Percentiles rank a stretch among this genome's conserved stretches.
Evolutionary conservation across 2,888 invertebrate species (phyloP).

Genomic region (Gymnoscelis rufifasciata): DNA sequence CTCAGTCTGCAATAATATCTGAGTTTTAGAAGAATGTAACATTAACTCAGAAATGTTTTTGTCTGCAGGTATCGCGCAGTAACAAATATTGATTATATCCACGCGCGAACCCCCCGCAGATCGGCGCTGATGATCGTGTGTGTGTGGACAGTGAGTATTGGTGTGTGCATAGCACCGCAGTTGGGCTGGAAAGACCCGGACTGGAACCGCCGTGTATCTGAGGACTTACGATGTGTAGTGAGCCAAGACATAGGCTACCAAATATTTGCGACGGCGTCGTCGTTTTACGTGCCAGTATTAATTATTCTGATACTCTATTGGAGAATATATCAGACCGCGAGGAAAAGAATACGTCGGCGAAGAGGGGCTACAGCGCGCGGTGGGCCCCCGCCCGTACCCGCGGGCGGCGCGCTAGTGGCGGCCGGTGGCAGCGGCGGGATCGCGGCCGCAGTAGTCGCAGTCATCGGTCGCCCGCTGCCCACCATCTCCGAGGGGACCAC

Average conservation of each 20-base stretch:
- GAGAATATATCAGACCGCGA: conserved; percentile 93
- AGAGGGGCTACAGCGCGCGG: conserved; percentile 79
- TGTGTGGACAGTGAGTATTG: conserved; percentile 90
- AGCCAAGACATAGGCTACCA: conserved; percentile 92
- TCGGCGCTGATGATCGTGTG: conserved; percentile 89
- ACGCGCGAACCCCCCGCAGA: conserved; percentile 86
- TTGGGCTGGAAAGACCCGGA: conserved; percentile 88
- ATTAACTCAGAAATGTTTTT: conserved; percentile 16
- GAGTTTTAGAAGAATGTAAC: no score
- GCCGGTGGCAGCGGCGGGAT: conserved; percentile 85
- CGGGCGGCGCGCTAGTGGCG: conserved; percentile 81
- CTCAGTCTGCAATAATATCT: no score
- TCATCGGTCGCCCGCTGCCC: conserved; percentile 84
- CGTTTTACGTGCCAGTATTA: conserved; percentile 93
- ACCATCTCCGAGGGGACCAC: conserved; percentile 83
- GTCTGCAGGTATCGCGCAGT: conserved; percentile 90
- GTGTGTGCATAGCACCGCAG: conserved; percentile 92
- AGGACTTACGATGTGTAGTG: conserved; percentile 86
- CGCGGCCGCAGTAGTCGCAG: conserved; percentile 85
- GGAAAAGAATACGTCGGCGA: conserved; percentile 88
- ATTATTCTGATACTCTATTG: conserved; percentile 94
- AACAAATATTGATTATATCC: conserved; percentile 93
- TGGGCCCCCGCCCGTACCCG: conserved; percentile 71
- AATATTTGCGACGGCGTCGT: conserved; percentile 93
- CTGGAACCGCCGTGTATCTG: conserved; percentile 76